phyloP scores from a whole-genome alignment of 2,888 invertebrate species.

The Halocaridina rubra region DNA sequence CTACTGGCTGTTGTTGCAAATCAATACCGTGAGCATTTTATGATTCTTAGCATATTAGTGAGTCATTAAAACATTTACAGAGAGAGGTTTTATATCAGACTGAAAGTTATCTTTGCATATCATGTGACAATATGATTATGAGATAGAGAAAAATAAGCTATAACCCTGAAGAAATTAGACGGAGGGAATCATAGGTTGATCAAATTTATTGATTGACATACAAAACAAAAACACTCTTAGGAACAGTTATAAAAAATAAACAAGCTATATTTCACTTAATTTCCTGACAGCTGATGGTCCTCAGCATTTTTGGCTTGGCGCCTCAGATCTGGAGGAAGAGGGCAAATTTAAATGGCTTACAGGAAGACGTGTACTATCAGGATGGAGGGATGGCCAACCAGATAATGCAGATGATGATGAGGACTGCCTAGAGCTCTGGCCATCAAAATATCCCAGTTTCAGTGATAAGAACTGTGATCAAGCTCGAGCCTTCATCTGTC shows the following conservation, averaged over 20 bases:
- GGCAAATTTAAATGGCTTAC: background rate
- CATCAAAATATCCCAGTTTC: background rate
- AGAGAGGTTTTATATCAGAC: too few species aligned
- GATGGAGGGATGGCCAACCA: background rate
- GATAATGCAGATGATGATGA: background rate
- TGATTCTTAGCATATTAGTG: too few species aligned
- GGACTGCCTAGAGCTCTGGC: background rate
- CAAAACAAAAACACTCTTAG: too few species aligned
- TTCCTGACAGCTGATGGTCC: background rate
- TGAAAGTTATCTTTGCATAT: too few species aligned
- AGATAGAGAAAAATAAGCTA: too few species aligned
- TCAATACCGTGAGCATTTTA: background rate
- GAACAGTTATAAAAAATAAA: too few species aligned
- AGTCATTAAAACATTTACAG: too few species aligned
- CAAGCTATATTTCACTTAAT: background rate
- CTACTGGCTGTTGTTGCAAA: background rate
- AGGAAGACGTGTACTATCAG: background rate
- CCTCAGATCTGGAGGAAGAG: background rate
- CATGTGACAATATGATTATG: too few species aligned
- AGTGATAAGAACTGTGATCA: background rate
- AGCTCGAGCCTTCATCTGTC: background rate
- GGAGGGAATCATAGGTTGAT: too few species aligned
- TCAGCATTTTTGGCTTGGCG: background rate
- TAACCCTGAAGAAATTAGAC: too few species aligned
- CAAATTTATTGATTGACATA: too few species aligned